These are phyloP conservation scores for Halictus ligatus DNA, from an alignment of 2,888 invertebrate species.

Conservation along the genomic window DNA sequence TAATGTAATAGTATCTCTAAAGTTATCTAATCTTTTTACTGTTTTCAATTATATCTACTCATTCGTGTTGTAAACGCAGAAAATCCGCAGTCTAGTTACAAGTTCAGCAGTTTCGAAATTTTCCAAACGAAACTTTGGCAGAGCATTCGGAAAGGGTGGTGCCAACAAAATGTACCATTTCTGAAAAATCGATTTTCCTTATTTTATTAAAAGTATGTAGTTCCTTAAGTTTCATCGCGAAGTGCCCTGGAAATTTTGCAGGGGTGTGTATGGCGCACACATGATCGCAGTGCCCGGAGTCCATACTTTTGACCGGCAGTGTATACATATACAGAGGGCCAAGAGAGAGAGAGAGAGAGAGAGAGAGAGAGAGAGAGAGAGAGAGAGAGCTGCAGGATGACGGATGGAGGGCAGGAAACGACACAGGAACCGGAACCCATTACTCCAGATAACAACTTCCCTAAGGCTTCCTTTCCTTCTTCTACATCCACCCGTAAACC, in stretches of 20 bases:
- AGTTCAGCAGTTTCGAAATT: too few relatives aligned
- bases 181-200: not conserved
- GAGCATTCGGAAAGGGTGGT: not conserved
- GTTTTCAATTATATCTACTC: not conserved
- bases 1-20: too few relatives aligned
- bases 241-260: not conserved
- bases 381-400: constrained; percentile 67
- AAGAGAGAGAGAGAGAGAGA: constrained; percentile 60
- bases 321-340: constrained; percentile 23
- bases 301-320: not conserved
- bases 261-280: not conserved
- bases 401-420: constrained; percentile 74
- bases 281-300: not conserved
- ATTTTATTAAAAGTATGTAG: not conserved
- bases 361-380: constrained; percentile 59
- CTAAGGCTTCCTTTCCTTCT: constrained; percentile 78
- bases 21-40: not conserved
- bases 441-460: constrained; percentile 78
- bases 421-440: constrained; percentile 78
- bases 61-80: too few relatives aligned
- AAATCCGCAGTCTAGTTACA: not conserved
- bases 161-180: not conserved
- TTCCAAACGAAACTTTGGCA: too few relatives aligned
- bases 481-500: constrained; percentile 67
- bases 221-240: not conserved